Base-by-base conservation (phyloP, 2,113 vertebrate genomes). In the Peromyscus polionotus region DNA sequence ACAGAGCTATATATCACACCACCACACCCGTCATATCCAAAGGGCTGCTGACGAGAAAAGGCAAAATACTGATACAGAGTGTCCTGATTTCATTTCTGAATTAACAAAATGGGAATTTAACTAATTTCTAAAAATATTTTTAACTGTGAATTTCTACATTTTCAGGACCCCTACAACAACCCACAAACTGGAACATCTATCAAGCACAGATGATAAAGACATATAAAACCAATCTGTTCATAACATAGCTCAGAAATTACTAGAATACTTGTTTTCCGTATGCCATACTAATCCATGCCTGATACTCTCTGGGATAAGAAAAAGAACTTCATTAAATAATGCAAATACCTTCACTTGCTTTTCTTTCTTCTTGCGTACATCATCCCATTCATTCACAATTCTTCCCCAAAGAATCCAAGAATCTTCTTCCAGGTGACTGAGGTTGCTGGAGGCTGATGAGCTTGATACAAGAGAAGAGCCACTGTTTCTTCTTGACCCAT, bases 381-480 rank as follows among this genome's bases (percentile, higher is more conserved):
- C 99, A 98, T 99, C 99, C 99, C 99, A 99, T 98, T 99, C 99
- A 61, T 99, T 99, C 98, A 99, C 99, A 80, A 99, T 99, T 93
- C 99, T 99, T 9, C 99, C 99, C 99, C 99, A 99, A 24, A 99
- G 98, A 85, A 99, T 99, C 99, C 99, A 99, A 0, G 99, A 98
- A 98, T 99, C 99, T 98, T 99, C 99, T 98, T 99, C 99, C 95
- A 99, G 99, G 96, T 99, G 99, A 94, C 99, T 99, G 95, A 99
- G 99, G 98, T 99, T 99, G 98, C 99, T 99, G 93, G 99, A 99
- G 97, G 99, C 99, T 0, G 99, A 99, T 94, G 99, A 99, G 98
- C 99, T 99, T 97, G 99, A 99, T 33, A 99, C 99, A 98, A 99
- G 99, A 19, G 99, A 99, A 87, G 99, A 99, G 85, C 99, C 99